phyloP scores from a whole-genome alignment of 2,113 vertebrate genomes.

The Calyptommatus sinebrachiatus region DNA sequence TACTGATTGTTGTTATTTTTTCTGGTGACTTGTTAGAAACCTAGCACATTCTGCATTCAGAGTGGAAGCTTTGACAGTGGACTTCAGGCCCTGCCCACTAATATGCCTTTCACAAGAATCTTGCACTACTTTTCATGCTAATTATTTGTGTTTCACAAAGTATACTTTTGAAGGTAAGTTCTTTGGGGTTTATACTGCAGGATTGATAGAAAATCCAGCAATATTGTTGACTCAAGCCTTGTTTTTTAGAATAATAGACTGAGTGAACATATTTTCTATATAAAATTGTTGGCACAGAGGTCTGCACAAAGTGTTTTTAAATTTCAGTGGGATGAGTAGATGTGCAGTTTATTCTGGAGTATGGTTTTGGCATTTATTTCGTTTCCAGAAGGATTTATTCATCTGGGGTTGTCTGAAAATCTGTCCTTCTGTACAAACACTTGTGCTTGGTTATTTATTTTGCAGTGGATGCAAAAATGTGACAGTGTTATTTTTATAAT shows the following conservation, averaged over 20 bases:
- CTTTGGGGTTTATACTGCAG: slow-evolving; percentile 21
- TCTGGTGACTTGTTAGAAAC: no score
- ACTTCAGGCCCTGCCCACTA: no score
- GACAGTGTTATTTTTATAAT: slow-evolving; percentile 5
- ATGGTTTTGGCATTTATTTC: not conserved
- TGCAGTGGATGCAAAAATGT: slow-evolving; percentile 22
- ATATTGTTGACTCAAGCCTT: not conserved
- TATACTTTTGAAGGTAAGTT: not conserved
- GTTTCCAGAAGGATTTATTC: not conserved
- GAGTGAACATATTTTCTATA: not conserved
- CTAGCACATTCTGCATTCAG: no score
- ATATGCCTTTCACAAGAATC: not conserved
- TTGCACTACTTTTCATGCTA: not conserved
- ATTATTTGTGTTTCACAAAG: not conserved
- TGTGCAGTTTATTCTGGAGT: not conserved
- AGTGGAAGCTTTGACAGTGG: no score
- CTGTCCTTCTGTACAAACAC: not conserved
- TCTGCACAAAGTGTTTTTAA: not conserved
- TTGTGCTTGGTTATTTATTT: slow-evolving; percentile 6
- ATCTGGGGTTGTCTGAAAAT: not conserved
- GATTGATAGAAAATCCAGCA: not conserved
- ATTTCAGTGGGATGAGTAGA: not conserved
- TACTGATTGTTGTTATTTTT: no score
- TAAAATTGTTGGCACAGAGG: not conserved
- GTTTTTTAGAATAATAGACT: not conserved